Evolutionary conservation across 2,113 vertebrate species (phyloP).

Genomic region (Cariama cristata): DNA sequence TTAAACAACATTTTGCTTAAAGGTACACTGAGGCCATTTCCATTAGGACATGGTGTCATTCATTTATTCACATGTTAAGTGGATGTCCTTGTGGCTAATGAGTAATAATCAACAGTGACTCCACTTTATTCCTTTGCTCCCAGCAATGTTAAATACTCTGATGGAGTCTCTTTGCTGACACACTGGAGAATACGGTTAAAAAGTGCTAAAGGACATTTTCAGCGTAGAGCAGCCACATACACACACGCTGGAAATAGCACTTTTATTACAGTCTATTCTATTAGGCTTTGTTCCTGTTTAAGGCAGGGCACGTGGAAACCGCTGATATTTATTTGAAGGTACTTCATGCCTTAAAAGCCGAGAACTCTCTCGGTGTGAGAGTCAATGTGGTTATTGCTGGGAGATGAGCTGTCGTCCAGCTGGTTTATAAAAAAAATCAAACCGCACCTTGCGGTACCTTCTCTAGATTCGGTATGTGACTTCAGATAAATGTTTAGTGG

Average conservation of each 20-base stretch:
- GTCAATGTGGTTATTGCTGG: background rate
- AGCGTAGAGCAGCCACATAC: background rate
- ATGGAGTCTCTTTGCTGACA: conserved; percentile 74
- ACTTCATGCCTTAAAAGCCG: background rate
- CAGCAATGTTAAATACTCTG: conserved; percentile 83
- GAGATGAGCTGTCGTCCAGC: background rate
- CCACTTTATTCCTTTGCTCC: conserved; percentile 83
- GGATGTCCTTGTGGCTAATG: conserved; percentile 90
- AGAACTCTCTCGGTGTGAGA: background rate
- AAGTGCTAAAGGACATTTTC: conserved; percentile 75
- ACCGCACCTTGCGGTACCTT: fast-evolving
- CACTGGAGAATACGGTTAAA: conserved; percentile 76
- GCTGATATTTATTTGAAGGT: background rate
- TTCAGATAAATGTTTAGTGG: background rate
- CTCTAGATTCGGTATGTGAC: background rate
- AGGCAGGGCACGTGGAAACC: background rate
- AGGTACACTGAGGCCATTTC: conserved; percentile 84
- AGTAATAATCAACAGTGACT: conserved; percentile 90
- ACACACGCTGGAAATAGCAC: conserved; percentile 1
- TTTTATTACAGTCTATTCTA: conserved; percentile 44
- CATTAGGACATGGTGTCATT: conserved; percentile 82
- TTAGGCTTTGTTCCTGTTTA: conserved; percentile 51
- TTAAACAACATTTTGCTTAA: conserved; percentile 87
- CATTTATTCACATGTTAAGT: conserved; percentile 86
- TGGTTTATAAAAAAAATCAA: background rate